A percentile compares a stretch with the other conserved stretches of the same genome.
Evolutionary conservation across 2,797 vertebrate genomes (phyloP).

Genomic region (Carapus acus): DNA sequence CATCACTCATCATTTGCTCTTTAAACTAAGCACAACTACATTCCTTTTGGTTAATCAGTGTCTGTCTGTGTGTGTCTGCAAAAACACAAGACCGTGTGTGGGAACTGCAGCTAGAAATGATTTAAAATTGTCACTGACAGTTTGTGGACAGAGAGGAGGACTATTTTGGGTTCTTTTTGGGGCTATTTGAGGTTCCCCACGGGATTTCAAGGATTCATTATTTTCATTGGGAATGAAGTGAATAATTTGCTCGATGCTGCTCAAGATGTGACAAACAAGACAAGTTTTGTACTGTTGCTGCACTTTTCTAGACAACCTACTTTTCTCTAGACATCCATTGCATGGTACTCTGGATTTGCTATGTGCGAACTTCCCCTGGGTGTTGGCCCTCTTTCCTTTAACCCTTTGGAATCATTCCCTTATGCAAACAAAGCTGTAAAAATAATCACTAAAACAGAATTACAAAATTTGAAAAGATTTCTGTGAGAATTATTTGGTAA

Average conservation of each 20-base stretch:
- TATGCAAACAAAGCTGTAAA: conserved; percentile 1
- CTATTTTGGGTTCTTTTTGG: conserved; percentile 63
- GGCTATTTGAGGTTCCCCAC: no score
- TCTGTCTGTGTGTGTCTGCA: conserved; percentile 43
- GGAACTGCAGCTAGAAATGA: conserved; percentile 49
- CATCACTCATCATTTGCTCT: conserved; percentile 32
- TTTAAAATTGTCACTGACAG: conserved; percentile 58
- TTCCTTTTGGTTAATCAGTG: conserved; percentile 46
- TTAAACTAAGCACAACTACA: conserved; percentile 64
- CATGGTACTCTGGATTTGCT: conserved; percentile 9
- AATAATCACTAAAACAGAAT: no score
- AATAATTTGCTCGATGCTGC: conserved; percentile 67
- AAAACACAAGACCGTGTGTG: conserved; percentile 48
- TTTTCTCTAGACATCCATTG: conserved; percentile 36
- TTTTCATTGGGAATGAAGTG: conserved; percentile 70
- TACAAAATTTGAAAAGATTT: no score
- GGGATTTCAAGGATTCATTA: conserved; percentile 71
- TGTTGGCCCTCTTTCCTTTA: conserved; percentile 25
- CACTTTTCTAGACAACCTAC: conserved; percentile 28
- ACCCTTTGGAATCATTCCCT: no score
- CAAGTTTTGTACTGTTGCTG: conserved; percentile 67
- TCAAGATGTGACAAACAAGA: conserved; percentile 57
- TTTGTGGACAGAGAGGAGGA: conserved; percentile 52
- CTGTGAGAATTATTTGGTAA: no score
- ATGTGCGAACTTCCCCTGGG: conserved; percentile 36